Evolutionary conservation across 1,140 invertebrate species (phyloP), one percentile per base, ranked within the genome.

Genomic region (Panagrolaimus sp.): DNA sequence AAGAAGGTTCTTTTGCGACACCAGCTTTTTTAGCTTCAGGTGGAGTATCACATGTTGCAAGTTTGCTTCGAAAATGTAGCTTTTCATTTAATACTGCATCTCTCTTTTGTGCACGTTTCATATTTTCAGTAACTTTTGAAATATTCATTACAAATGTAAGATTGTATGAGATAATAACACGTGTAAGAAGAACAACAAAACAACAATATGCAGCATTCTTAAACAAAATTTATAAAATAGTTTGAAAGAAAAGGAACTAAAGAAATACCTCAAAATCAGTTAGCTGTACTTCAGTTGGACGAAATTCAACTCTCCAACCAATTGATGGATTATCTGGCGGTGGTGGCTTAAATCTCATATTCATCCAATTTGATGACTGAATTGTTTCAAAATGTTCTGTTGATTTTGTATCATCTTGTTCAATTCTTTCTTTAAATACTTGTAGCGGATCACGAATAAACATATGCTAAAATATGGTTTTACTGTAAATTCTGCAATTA

Each of bases 331-430:
- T 64, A 72, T 82, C 79, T 8, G 92, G 92, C 11, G 86, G 85
- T 67, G 96, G 96, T 53, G 94, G 93, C 85, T 77, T 77, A 44
- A 99, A 98, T 16, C 96, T 87, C 96, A 99, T 97, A 9, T 95
- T 97, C 87, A 99, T 96, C 96, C 96, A 99, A 86, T 99, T 99
- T 7, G 96, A 99, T 0, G 95, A 98, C 84, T 99, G 96, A 77
- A 99, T 96, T 82, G 80, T 92, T 87, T 99, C 96, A 87, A 99
- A 99, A 85, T 99, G 96, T 84, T 99, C 95, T 0, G 92, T 92
- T 78, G 98, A 95, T 72, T 91, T 89, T 25, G 88, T 85, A 84
- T 98, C 93, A 84, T 97, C 90, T 82, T 96, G 93, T 84, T 97
- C 83, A 13, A 99, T 87, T 84, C 96, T 96, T 84, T 99, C 96